Base-by-base conservation (phyloP, 2,888 invertebrate species). In the Sesamia inferens region DNA sequence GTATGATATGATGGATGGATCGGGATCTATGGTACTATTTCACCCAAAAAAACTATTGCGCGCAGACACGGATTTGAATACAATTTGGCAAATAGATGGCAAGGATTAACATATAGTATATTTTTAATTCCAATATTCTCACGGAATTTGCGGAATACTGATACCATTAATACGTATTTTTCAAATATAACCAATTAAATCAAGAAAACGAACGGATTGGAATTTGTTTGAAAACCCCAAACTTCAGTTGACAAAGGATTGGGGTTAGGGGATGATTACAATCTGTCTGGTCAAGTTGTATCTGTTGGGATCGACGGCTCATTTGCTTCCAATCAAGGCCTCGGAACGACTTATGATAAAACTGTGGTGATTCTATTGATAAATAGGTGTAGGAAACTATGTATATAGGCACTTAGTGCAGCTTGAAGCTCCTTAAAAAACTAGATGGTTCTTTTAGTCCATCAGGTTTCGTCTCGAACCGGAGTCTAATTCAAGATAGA, bases 221-320 rank as follows among this genome's bases (percentile, higher is more conserved):
- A 55, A 73, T 78, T 74, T 61, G 76, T 78, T 74, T 39, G 39
- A 58, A 58, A 83, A 83, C 72, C 70, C 71, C 68, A 76, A 83
- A 81, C 74, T 86, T 74, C 55, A 22, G 67, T 77, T 81, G 76
- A 86, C 85, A 86, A 84, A 80, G 82, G 85, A 66, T 61, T 22
- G 66, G 64, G 82, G 66, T 79, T 68, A 70, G 4, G 48, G 61
- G 74, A 82, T 76, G 80, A 85, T 85, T 84, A 68, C 67, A 79
- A 85, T 82, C 80, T 80, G 71, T 82, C 73, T 68, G 80, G 76
- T 75, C 82, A 86, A 86, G 58, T 78, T 73, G 64, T 76, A 68
- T 78, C 68, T 78, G 61, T 74, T 70, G 42, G 51, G 68, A 59
- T 65, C 61, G 72, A 82, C 44, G 78, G 78, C 85, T 78, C 78